Evolutionary conservation across 2,888 invertebrate species (phyloP), one percentile per base, ranked within the genome.

Genomic region (Trachelus troglodyta): DNA sequence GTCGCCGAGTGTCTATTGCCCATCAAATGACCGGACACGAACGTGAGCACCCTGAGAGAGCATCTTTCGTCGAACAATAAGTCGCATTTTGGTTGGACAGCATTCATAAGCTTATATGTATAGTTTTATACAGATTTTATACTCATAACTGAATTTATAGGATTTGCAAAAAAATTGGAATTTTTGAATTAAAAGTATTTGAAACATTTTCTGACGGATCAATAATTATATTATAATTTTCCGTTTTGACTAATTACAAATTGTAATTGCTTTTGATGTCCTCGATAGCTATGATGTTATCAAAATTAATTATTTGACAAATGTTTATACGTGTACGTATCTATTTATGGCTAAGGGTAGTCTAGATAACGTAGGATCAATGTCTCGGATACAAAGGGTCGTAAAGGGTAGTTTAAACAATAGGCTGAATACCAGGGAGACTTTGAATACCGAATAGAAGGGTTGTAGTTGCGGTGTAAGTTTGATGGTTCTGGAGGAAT

Each of bases 1-100:
- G 83, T 85, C 86, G 82, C 82, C 81, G 80, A 76, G 83, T 86
- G 85, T 86, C 85, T 86, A 86, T 86, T 86, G 85, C 86, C 86
- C 87, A 85, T 86, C 85, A 87, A 86, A 87, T 79, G 81, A 80
- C 81, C 76, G 79, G 82, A 84, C 56, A 56, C 83, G 85, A 82
- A 71, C 71, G 71, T 23, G 71, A 71, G 71, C 71, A 34, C 15
- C 71, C 31, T 33, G 31, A 31, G 31, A 71, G 71, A 31, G 71
- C 6, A 34, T 31, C 71, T 71, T 71, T 31, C 34, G 71, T 71
- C 33, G 71, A 71, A 71, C 71, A 71, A 71, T 71, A 71, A 56
- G 56, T 23, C 23, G 56, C 56, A 23, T 56, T 9, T 56, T 56
- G 56, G 56, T 23, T 23, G 23, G 2, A 56, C 56, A 56, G 23